Percentiles rank a stretch among this genome's conserved stretches.
Evolutionary conservation across 2,888 invertebrate genomes (phyloP).

Genomic region (Pegoplata infirma): DNA sequence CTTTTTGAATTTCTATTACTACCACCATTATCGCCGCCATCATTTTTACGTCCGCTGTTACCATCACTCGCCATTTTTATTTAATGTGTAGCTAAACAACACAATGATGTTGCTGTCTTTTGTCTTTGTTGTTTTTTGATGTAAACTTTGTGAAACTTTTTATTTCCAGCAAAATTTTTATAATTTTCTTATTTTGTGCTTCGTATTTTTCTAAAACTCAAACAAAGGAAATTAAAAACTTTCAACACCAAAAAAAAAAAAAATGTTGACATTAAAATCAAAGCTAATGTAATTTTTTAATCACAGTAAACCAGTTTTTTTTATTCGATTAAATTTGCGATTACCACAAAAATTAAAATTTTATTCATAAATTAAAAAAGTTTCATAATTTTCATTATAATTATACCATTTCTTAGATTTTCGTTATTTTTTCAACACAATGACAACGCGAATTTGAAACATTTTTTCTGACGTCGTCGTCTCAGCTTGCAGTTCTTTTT

Average conservation of each 20-base stretch:
- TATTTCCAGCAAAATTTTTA: background rate
- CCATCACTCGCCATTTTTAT: constrained; percentile 68
- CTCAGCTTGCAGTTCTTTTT: constrained; percentile 50
- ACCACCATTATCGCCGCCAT: constrained; percentile 49
- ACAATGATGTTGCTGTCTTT: background rate
- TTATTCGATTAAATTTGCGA: background rate
- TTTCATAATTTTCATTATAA: background rate
- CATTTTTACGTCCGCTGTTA: constrained; percentile 47
- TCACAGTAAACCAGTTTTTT: background rate
- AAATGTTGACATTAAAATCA: constrained; percentile 17
- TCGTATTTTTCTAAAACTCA: background rate
- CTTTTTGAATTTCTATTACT: constrained; percentile 26
- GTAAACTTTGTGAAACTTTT: background rate
- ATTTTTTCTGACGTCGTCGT: constrained; percentile 61
- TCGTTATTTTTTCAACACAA: constrained; percentile 62
- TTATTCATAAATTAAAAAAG: background rate
- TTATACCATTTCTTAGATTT: constrained; percentile 14
- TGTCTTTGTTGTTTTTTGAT: constrained; percentile 21
- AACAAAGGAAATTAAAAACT: constrained; percentile 1
- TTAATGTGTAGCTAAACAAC: constrained; percentile 9
- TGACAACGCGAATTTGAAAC: constrained; percentile 73
- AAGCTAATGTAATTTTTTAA: constrained; percentile 14
- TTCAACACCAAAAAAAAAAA: constrained; percentile 6
- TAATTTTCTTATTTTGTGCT: background rate
- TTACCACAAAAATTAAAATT: background rate